Percentiles rank a stretch among this genome's conserved stretches.
Conservation (phyloP, 2,797 vertebrate species). For the Macropus fuliginosus region DNA sequence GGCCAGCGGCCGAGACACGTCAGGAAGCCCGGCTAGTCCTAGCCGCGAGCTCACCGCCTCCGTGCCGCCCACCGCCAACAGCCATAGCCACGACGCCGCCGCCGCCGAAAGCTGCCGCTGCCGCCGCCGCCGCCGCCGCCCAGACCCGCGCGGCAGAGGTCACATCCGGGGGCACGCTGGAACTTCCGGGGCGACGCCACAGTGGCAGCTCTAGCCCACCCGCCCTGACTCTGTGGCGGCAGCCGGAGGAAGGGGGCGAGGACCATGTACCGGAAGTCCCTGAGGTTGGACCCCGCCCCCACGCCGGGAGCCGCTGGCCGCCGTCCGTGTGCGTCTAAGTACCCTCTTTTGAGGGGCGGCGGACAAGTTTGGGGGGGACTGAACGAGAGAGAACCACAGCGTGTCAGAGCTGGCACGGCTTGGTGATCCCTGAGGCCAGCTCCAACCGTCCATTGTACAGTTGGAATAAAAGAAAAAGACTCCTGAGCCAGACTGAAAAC, state of each 20-base stretch:
- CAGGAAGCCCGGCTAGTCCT: slow-evolving; percentile 40
- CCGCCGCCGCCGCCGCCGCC: background rate
- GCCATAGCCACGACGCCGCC: slow-evolving; percentile 54
- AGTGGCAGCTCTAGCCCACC: no score
- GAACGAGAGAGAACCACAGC: background rate
- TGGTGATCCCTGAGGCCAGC: background rate
- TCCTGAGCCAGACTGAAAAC: background rate
- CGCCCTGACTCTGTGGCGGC: background rate
- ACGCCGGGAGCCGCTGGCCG: fast-evolving
- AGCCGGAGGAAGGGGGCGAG: background rate
- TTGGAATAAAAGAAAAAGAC: background rate
- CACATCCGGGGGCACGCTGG: background rate
- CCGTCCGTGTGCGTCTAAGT: background rate
- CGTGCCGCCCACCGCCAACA: background rate
- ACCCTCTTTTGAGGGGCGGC: background rate
- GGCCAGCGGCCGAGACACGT: slow-evolving; percentile 42
- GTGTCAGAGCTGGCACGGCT: background rate
- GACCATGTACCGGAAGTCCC: background rate
- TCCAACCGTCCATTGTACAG: background rate
- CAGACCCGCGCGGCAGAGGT: background rate
- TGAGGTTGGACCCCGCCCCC: background rate
- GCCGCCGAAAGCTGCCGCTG: background rate
- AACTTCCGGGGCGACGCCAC: background rate
- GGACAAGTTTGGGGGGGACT: background rate
- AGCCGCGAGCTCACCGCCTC: background rate